Percentiles rank a stretch among this genome's conserved stretches.
Evolutionary conservation across 2,797 vertebrate species (phyloP).

Genomic region (Alectoris magna): DNA sequence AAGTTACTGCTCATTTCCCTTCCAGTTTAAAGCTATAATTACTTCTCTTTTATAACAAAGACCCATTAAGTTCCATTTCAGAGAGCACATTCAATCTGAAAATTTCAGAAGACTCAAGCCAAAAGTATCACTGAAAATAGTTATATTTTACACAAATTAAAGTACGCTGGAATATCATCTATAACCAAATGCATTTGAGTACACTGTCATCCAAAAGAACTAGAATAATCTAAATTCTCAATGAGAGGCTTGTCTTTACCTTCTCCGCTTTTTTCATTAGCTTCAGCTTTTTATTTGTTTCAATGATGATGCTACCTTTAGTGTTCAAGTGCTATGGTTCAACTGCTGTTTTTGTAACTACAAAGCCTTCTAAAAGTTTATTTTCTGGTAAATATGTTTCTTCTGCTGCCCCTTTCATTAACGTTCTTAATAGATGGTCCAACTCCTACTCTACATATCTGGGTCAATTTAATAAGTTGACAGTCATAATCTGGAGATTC

Average conservation of each 20-base stretch:
- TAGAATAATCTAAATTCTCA: not conserved
- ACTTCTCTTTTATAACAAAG: not conserved
- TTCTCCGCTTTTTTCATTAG: not conserved
- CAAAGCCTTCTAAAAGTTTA: not conserved
- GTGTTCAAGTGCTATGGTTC: not conserved
- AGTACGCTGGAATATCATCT: not conserved
- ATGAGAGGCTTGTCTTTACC: not conserved
- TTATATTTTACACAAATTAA: not conserved
- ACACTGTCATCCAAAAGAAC: not conserved
- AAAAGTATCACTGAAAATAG: not conserved
- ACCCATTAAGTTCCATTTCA: not conserved
- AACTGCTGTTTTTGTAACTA: not conserved
- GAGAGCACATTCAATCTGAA: not conserved
- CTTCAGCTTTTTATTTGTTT: not conserved
- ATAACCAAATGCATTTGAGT: not conserved
- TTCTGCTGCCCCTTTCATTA: not conserved
- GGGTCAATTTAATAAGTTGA: not conserved
- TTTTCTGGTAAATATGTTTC: fast-evolving
- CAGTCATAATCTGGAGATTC: not conserved
- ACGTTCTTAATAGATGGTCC: not conserved
- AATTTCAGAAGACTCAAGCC: not conserved
- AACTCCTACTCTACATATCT: not conserved
- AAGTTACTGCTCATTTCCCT: not conserved
- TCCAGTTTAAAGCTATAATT: not conserved
- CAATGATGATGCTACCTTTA: not conserved